Evolutionary conservation across 1,140 invertebrate species (phyloP).

Genomic region (Polypedilum pembai): DNA sequence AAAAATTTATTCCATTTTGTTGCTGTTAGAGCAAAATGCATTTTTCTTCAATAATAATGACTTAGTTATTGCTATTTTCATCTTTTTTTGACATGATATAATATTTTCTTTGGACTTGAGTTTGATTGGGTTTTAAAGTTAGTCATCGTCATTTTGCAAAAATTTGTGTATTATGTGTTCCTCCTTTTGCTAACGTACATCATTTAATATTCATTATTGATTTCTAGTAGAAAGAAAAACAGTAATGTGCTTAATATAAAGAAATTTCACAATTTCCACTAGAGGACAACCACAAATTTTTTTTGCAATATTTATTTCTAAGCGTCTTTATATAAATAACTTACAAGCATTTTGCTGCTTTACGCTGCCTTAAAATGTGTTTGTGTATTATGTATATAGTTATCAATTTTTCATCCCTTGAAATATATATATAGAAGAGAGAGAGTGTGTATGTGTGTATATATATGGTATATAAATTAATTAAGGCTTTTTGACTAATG

Average conservation of each 20-base stretch:
- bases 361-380: constrained; percentile 14
- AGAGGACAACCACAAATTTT: neutral
- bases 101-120: too few relatives aligned
- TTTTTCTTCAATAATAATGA: too few relatives aligned
- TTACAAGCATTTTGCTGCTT: constrained; percentile 23
- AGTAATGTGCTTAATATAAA: constrained; percentile 6
- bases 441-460: neutral
- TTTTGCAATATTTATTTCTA: neutral
- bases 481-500: neutral
- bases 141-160: too few relatives aligned
- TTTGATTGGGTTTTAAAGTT: too few relatives aligned
- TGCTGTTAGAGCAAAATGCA: too few relatives aligned
- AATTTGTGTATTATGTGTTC: too few relatives aligned
- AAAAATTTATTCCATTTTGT: too few relatives aligned
- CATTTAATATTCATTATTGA: constrained; percentile 1
- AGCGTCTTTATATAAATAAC: constrained; percentile 8
- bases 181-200: neutral
- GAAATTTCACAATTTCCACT: neutral
- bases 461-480: constrained; percentile 7
- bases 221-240: neutral
- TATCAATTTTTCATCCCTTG: too few relatives aligned
- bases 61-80: too few relatives aligned
- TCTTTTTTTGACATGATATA: too few relatives aligned
- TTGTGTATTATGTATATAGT: neutral
- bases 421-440: neutral